Base-by-base conservation (phyloP, 2,797 vertebrate genomes). In the Channa striata region DNA sequence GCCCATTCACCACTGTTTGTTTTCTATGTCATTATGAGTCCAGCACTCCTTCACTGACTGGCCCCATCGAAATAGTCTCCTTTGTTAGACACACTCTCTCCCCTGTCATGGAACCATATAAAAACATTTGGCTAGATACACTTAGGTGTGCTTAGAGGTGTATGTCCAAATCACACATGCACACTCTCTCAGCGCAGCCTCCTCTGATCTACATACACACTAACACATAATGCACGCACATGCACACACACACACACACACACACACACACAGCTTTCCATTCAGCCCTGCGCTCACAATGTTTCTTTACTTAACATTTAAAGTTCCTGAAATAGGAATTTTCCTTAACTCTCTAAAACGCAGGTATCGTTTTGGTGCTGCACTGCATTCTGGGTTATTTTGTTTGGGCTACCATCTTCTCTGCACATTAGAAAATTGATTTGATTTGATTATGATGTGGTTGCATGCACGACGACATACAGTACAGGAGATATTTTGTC, bases 21-120 rank as follows among this genome's bases (percentile, higher is more conserved):
- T 94, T 94, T 94, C 87, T 78, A 92, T 92, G 91, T 93, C 92
- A 93, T 94, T 94, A 94, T 90, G 81, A 90, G 91, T 88, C 91
- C 91, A 88, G 86, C 89, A 48, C 90, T 84, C 89, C 87, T 91
- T 70, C 81, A 30, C 89, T 88, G 87, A 91, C 89, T 86, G 70
- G 88, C 85, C 81, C 82, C 85, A 87, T 90, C 81, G 77, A 91
- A 92, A 90, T 89, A 87, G 88, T 91, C 85, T 59, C 83, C 91
- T 92, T 93, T 93, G 92, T 93, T 87, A 78, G 84, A 54, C 68
- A 19, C 67, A 48, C 82, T 78, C 87, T 78, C 84, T 79, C 82
- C 82, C 82, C 80, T 87, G 86, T 89, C 89, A 90, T 81, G 86
- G 89, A 89, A 87, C 83, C 86, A 77, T 86, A 92, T 81, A 81